phyloP scores from a whole-genome alignment of 2,113 vertebrate species.

The Chlorodrepanis virens region DNA sequence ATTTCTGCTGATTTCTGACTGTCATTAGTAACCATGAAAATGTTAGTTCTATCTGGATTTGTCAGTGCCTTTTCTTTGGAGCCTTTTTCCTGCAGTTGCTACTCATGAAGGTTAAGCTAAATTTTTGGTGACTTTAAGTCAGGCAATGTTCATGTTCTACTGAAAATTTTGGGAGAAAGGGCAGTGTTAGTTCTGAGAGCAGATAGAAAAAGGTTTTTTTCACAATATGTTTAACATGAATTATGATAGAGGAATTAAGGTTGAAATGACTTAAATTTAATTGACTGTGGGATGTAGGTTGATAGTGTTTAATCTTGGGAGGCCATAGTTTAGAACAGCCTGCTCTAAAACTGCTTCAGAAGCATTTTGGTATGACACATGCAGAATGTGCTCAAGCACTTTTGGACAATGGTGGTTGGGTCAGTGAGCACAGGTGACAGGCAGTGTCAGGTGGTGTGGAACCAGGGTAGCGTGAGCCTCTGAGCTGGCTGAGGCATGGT shows the following conservation, averaged over 20 bases:
- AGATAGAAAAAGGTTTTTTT: background rate
- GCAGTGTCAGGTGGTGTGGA: background rate
- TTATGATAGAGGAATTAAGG: background rate
- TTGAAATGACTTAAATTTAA: background rate
- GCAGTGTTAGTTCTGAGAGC: background rate
- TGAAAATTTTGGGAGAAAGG: background rate
- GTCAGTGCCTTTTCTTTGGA: background rate
- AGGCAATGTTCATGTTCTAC: background rate
- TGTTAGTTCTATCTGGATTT: background rate
- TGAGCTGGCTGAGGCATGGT: background rate
- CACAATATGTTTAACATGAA: background rate
- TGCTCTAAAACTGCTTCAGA: background rate
- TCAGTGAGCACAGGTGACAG: background rate
- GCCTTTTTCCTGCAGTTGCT: background rate
- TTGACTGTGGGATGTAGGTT: background rate
- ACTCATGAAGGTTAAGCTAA: background rate
- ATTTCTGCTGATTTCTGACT: background rate
- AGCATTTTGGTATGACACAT: background rate
- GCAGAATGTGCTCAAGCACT: background rate
- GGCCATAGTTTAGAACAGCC: background rate
- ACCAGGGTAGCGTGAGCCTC: accelerated
- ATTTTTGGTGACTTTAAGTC: background rate
- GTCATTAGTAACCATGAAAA: background rate
- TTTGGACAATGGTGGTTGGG: background rate
- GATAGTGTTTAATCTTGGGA: background rate